These are phyloP conservation scores for Heliconius himera DNA, from an alignment of 1,140 invertebrate species.

Conservation along the genomic window DNA sequence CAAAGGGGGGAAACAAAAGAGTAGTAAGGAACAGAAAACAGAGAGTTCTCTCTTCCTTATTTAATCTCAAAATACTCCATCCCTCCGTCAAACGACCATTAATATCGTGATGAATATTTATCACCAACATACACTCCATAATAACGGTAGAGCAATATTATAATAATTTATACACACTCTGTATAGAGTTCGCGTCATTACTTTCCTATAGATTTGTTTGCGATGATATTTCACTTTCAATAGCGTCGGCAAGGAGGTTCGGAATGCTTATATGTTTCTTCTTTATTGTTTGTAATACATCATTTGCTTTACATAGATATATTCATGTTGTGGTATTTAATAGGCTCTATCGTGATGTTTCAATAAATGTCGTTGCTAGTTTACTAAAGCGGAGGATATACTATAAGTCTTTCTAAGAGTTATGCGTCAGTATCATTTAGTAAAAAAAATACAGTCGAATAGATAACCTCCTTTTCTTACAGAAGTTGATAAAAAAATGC, in stretches of 20 bases:
- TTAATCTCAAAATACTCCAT: not conserved
- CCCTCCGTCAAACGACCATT: not conserved
- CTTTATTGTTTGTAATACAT: conserved; percentile 43
- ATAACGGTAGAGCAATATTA: conserved; percentile 52
- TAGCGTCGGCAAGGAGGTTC: conserved; percentile 37
- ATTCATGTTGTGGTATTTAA: not conserved
- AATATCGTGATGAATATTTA: conserved; percentile 48
- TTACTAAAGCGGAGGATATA: not conserved
- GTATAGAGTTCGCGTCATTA: conserved; percentile 64
- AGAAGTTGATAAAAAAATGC: no score
- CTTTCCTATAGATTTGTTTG: conserved; percentile 66
- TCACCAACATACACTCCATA: conserved; percentile 46
- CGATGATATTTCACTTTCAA: conserved; percentile 52
- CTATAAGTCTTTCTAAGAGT: not conserved
- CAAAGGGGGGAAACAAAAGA: no score
- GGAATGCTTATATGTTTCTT: conserved; percentile 35
- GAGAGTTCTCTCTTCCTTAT: not conserved
- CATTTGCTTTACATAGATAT: conserved; percentile 32
- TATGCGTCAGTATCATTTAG: no score
- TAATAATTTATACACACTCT: conserved; percentile 62
- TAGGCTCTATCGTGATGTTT: not conserved
- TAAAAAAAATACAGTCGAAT: no score
- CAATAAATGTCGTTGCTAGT: not conserved
- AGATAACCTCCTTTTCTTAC: no score
- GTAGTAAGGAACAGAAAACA: not conserved